Conservation (phyloP, 2,888 invertebrate genomes). For the Dynastes hyllus region DNA sequence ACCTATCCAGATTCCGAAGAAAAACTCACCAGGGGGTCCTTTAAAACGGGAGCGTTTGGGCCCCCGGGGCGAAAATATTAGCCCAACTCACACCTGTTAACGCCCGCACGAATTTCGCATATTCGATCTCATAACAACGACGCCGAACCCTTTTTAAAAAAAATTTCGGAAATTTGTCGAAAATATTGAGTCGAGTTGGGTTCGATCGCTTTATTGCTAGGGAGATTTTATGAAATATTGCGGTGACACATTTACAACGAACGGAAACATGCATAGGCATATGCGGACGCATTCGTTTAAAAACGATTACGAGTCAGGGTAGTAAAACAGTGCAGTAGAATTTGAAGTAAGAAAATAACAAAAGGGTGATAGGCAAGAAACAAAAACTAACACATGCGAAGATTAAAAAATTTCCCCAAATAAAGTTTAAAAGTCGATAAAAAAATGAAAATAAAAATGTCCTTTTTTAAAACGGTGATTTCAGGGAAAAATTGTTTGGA, state of each 20-base stretch:
- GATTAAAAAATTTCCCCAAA: slow-evolving; percentile 60
- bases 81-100: slow-evolving; percentile 77
- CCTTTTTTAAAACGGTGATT: too few relatives aligned
- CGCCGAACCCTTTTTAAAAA: too few relatives aligned
- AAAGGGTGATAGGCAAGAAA: slow-evolving; percentile 67
- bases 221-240: too few relatives aligned
- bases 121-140: slow-evolving; percentile 77
- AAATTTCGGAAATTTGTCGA: too few relatives aligned
- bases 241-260: slow-evolving; percentile 87
- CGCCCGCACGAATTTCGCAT: slow-evolving; percentile 79
- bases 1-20: slow-evolving; percentile 54
- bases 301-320: slow-evolving; percentile 76
- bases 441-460: slow-evolving; percentile 70
- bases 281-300: slow-evolving; percentile 81
- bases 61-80: slow-evolving; percentile 72
- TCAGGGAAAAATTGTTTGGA: too few relatives aligned
- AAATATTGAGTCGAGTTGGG: slow-evolving; percentile 83
- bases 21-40: slow-evolving; percentile 58
- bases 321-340: slow-evolving; percentile 72
- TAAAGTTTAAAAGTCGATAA: slow-evolving; percentile 52
- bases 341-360: too few relatives aligned
- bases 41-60: too few relatives aligned
- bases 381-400: slow-evolving; percentile 66
- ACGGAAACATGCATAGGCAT: slow-evolving; percentile 90
- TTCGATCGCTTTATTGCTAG: too few relatives aligned